Percentiles rank a stretch among this genome's conserved stretches.
phyloP scores from a whole-genome alignment of 2,113 vertebrate species.

The Thamnaconus septentrionalis region DNA sequence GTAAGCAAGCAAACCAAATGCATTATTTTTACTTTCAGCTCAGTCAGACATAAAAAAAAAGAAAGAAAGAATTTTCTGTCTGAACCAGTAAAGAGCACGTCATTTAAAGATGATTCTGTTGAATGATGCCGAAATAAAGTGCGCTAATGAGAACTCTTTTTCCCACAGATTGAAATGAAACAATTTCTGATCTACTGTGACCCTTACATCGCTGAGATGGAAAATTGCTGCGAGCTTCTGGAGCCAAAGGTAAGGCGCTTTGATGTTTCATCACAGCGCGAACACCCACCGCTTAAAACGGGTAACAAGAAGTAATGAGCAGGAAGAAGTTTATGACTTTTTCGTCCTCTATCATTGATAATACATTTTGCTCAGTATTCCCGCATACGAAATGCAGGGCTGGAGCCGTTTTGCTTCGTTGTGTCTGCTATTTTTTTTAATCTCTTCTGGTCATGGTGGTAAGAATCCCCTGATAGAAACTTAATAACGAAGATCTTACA shows the following conservation, averaged over 20 bases:
- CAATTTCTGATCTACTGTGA: constrained; percentile 88
- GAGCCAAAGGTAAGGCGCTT: constrained; percentile 78
- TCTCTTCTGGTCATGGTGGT: not conserved
- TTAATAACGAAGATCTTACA: constrained; percentile 25
- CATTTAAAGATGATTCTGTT: not conserved
- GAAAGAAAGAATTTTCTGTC: not conserved
- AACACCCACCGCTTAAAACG: not conserved
- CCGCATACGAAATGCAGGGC: not conserved
- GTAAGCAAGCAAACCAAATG: too few relatives aligned
- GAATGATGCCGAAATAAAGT: constrained; percentile 9
- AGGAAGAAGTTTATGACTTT: not conserved
- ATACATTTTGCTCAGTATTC: not conserved
- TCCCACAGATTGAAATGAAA: constrained; percentile 88
- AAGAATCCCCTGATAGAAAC: constrained; percentile 19
- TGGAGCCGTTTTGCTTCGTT: too few relatives aligned
- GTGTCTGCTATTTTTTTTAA: too few relatives aligned
- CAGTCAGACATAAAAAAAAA: too few relatives aligned
- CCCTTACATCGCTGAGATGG: constrained; percentile 80
- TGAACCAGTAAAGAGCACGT: not conserved
- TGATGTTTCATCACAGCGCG: not conserved
- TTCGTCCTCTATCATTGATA: not conserved
- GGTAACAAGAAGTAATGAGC: not conserved
- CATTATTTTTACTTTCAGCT: too few relatives aligned
- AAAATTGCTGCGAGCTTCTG: constrained; percentile 86
- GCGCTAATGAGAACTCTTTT: constrained; percentile 23